Evolutionary conservation across 1,140 invertebrate species (phyloP), one percentile per base, ranked within the genome.

Genomic region (Drosophila simulans): DNA sequence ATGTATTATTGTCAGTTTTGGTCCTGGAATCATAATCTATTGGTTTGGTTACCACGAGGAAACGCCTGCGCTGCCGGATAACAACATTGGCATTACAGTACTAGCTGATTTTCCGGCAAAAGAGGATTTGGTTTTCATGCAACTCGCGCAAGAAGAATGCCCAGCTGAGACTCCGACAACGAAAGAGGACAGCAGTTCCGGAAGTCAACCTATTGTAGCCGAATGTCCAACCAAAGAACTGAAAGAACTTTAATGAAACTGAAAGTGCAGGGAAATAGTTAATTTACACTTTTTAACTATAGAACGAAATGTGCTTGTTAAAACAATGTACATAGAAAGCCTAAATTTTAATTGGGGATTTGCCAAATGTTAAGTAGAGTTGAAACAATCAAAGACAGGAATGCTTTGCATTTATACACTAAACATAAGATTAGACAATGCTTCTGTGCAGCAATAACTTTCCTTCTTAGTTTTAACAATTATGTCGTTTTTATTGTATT

Each of bases 1-100:
- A 3, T 5, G 25, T 3, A 31, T 20, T 46, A 2, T 2, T 22
- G 40, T 7, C 17, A 96, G 96, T 81, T 99, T 98, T 95, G 98
- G 98, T 4, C 95, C 97, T 13, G 98, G 98, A 3, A 93, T 98
- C 58, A 97, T 99, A 3, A 98, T 99, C 77, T 99, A 99, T 92
- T 99, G 98, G 98, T 98, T 98, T 94, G 98, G 97, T 20, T 98
- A 95, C 92, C 93, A 98, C 13, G 96, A 97, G 65, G 95, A 94
- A 40, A 92, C 97, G 17, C 90, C 93, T 20, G 79, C 93, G 73
- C 69, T 93, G 12, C 92, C 90, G 13, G 95, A 96, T 54, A 96
- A 95, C 83, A 94, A 94, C 55, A 78, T 90, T 49, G 84, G 84
- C 17, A 96, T 97, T 56, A 94, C 96, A 12, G 93, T 97, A 7